phyloP scores from a whole-genome alignment of 2,797 vertebrate genomes.

The Pantherophis alleghaniensis region DNA sequence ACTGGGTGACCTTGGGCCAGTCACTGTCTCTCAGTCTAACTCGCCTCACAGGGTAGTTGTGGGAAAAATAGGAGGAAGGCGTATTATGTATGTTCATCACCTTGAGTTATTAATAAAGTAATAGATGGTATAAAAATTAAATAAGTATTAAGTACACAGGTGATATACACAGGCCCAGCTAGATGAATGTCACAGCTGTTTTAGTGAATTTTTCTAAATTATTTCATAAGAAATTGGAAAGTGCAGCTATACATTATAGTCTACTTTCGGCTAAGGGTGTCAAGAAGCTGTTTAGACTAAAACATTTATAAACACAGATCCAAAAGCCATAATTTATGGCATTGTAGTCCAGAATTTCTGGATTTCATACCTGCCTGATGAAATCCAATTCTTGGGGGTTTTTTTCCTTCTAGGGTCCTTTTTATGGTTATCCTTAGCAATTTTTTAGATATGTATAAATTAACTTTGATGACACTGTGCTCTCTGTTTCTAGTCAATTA shows the following conservation, averaged over 20 bases:
- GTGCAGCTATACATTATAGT: slow-evolving; percentile 28
- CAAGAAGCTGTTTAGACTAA: not conserved
- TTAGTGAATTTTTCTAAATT: slow-evolving; percentile 48
- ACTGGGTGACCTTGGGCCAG: not conserved
- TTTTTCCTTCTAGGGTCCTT: not conserved
- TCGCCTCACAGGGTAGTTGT: not conserved
- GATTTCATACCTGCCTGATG: not conserved
- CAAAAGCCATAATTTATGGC: not conserved
- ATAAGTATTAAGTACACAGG: slow-evolving; percentile 13
- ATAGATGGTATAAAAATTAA: not conserved
- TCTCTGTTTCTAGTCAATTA: not conserved
- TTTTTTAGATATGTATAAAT: not conserved
- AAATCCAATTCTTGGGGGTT: not conserved
- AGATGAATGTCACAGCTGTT: slow-evolving; percentile 49
- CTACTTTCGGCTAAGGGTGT: not conserved
- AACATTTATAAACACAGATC: not conserved
- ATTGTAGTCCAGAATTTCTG: not conserved
- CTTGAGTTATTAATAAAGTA: not conserved
- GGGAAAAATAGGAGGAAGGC: not conserved
- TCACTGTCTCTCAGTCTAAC: not conserved
- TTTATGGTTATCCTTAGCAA: not conserved
- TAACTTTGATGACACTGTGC: not conserved
- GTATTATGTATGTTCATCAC: not conserved
- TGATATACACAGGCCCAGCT: slow-evolving; percentile 36
- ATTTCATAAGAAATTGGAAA: slow-evolving; percentile 23